Evolutionary conservation across 2,888 invertebrate species (phyloP).

Genomic region (Isoperla grammatica): DNA sequence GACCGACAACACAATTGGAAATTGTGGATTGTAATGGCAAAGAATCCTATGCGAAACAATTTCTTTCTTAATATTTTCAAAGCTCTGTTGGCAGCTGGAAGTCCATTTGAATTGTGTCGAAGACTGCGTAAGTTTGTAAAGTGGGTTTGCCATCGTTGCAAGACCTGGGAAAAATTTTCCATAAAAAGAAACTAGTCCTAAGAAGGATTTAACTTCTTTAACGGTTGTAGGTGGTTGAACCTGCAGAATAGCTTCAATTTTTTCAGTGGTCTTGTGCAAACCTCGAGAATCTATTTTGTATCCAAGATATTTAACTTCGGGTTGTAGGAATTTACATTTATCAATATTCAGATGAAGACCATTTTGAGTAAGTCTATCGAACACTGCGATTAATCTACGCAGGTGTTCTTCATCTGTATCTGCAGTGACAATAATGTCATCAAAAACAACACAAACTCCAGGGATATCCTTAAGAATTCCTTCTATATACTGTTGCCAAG

Average conservation of each 20-base stretch:
- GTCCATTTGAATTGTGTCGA: constrained; percentile 33
- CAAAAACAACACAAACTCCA: not conserved
- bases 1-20: constrained; percentile 28
- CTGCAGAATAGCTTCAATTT: constrained; percentile 26
- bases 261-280: constrained; percentile 24
- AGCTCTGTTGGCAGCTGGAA: constrained; percentile 31
- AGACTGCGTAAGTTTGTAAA: constrained; percentile 33
- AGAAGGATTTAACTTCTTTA: constrained; percentile 29
- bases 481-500: constrained; percentile 30
- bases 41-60: constrained; percentile 27
- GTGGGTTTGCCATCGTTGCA: constrained; percentile 32
- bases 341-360: constrained; percentile 24
- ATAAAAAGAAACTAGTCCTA: constrained; percentile 36
- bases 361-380: not conserved
- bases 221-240: constrained; percentile 23
- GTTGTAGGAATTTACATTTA: constrained; percentile 29
- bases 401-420: not conserved
- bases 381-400: constrained; percentile 2
- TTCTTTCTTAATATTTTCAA: constrained; percentile 32
- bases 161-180: constrained; percentile 34
- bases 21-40: constrained; percentile 23
- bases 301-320: constrained; percentile 25
- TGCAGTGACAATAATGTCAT: not conserved
- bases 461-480: constrained; percentile 14
- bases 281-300: constrained; percentile 27